Evolutionary conservation across 2,113 vertebrate genomes (phyloP).

Genomic region (Irena cyanogastra): DNA sequence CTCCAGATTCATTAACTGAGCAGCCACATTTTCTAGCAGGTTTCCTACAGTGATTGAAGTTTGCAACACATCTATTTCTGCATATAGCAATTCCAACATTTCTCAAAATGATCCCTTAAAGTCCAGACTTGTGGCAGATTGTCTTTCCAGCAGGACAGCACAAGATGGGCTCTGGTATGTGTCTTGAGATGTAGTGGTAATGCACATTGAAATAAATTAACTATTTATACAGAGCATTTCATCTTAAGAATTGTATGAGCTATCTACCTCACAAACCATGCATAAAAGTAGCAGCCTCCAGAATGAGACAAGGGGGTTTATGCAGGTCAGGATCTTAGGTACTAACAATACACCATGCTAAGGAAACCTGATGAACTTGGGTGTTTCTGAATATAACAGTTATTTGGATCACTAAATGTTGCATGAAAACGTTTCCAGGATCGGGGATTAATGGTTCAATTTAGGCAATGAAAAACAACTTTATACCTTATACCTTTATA

Average conservation of each 20-base stretch:
- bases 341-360: not conserved
- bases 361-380: not conserved
- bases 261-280: not conserved
- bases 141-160: constrained; percentile 62
- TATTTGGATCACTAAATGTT: not conserved
- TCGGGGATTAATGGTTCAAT: not conserved
- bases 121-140: constrained; percentile 69
- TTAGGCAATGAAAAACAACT: not conserved
- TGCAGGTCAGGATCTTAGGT: not conserved
- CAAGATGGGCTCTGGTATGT: constrained; percentile 46
- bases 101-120: constrained; percentile 61
- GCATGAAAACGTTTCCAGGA: not conserved
- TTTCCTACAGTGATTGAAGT: constrained; percentile 60
- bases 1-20: constrained; percentile 67
- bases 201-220: constrained; percentile 18
- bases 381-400: not conserved
- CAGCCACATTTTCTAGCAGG: constrained; percentile 65
- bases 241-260: not conserved
- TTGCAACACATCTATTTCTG: constrained; percentile 66
- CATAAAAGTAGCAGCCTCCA: not conserved
- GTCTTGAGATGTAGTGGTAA: constrained; percentile 15
- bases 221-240: not conserved
- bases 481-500: not conserved
- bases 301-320: not conserved
- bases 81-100: constrained; percentile 60